A percentile compares a stretch with the other conserved stretches of the same genome.
These are phyloP conservation scores for Ictalurus furcatus DNA, from an alignment of 2,113 vertebrate genomes.

Conservation along the genomic window DNA sequence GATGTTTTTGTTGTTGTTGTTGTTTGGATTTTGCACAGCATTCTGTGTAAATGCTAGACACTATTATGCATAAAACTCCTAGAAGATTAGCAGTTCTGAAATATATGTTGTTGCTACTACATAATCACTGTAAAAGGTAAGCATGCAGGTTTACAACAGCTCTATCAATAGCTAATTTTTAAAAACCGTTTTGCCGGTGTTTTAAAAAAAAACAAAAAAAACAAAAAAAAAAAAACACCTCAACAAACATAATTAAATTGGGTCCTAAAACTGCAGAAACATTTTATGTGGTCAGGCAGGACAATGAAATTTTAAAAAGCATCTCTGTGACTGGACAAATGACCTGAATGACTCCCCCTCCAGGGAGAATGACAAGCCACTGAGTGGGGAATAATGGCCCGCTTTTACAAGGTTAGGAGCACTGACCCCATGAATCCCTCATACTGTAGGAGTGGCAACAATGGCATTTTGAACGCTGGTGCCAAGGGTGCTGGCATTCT, in stretches of 20 bases:
- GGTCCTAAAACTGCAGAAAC: background rate
- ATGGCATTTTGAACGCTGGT: slow-evolving; percentile 57
- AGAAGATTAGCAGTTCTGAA: background rate
- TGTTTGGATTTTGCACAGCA: background rate
- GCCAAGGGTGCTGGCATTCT: slow-evolving; percentile 64
- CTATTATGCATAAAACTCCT: background rate
- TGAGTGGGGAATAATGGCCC: slow-evolving; percentile 49
- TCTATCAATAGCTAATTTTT: background rate
- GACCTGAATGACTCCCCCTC: slow-evolving; percentile 30
- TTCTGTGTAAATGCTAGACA: background rate
- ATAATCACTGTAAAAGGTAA: background rate
- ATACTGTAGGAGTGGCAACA: slow-evolving; percentile 46
- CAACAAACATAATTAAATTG: background rate
- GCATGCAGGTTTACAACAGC: background rate
- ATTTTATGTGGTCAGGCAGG: background rate
- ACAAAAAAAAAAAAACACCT: no score
- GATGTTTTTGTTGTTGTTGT: background rate
- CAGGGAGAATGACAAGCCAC: slow-evolving; percentile 50
- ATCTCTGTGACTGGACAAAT: slow-evolving; percentile 22
- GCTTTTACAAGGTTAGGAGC: slow-evolving; percentile 56
- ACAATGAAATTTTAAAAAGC: slow-evolving; percentile 23
- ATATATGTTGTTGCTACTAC: background rate
- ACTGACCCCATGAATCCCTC: slow-evolving; percentile 52
- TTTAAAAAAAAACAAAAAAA: no score
- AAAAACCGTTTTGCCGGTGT: background rate